Base-by-base conservation (phyloP, 2,113 vertebrate genomes). In the Eudorcas thomsonii region DNA sequence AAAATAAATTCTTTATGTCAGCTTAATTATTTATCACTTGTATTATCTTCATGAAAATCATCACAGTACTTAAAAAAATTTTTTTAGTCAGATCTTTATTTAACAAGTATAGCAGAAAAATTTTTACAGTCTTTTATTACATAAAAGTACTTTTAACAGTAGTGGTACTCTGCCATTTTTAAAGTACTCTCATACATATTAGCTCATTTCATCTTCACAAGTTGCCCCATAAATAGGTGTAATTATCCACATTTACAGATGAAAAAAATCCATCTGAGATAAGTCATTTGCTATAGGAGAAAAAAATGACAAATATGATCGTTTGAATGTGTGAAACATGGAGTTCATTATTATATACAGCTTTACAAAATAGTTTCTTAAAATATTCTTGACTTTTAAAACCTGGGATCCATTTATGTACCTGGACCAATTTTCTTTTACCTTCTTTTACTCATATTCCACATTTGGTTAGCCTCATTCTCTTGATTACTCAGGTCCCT, bases 1-100 rank as follows among this genome's bases (percentile, higher is more conserved):
- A 97, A 94, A 94, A 77, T 88, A 95, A 54, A 59, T 74, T 82
- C 17, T 80, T 93, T 9, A 60, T 80, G 48, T 45, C 15, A 60
- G 52, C 12, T 83, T 92, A 90, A 95, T 92, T 91, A 50, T 94
- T 92, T 60, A n/a, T 62, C 28, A 95, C n/a, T 81, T 92, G 57
- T 96, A 17, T 91, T 64, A 36, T 92, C 13, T 84, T 88, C 57
- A 84, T 86, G 59, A n/a, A 60, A 84, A 71, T 33, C 23, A 90
- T 60, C 30, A 88, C 6, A 93, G 33, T 26, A 25, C 21, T 84
- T 50, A 3, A 50, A 50, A 50, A 48, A 13, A 50, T 50, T 50
- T 50, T 57, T 87, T 92, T 81, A 43, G n/a, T 74, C 84, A 28
- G 3, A 74, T 36, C 39, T 55, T 93, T 77, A 12, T 89, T 62